These are phyloP conservation scores for Sarcophaga peregrina DNA, from an alignment of 1,140 invertebrate species.

Conservation along the genomic window DNA sequence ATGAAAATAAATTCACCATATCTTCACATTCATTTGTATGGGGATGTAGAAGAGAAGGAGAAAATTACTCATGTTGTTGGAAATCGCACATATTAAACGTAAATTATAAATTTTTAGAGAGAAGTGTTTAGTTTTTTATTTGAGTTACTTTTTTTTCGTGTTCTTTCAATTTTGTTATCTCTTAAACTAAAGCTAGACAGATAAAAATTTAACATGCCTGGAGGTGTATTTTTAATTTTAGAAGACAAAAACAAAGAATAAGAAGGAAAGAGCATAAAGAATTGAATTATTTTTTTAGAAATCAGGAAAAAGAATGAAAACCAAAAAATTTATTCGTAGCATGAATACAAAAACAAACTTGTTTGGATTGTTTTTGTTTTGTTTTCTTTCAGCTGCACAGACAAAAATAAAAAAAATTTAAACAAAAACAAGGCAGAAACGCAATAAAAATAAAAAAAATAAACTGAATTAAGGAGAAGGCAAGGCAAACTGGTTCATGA, in stretches of 20 bases:
- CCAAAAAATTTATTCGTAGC: neutral
- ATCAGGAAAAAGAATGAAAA: slow-evolving; percentile 4
- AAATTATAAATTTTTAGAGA: neutral
- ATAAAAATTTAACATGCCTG: neutral
- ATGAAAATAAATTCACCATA: neutral
- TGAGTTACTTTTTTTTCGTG: neutral
- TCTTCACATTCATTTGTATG: neutral
- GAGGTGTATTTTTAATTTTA: neutral
- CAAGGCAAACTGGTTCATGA: slow-evolving; percentile 26
- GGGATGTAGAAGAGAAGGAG: neutral
- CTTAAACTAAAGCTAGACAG: neutral
- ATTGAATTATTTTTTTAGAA: neutral
- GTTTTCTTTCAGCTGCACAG: neutral
- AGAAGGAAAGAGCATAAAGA: neutral
- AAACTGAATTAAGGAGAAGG: neutral
- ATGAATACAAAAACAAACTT: neutral
- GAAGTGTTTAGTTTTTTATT: neutral
- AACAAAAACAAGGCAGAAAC: neutral
- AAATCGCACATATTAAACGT: too few species aligned
- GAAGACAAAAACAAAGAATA: neutral
- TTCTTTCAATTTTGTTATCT: neutral
- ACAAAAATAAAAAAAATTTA: neutral
- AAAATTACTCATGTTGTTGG: neutral
- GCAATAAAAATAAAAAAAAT: neutral
- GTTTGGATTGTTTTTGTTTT: neutral